Evolutionary conservation across 1,140 invertebrate genomes (phyloP).

Genomic region (Hypothenemus hampei): DNA sequence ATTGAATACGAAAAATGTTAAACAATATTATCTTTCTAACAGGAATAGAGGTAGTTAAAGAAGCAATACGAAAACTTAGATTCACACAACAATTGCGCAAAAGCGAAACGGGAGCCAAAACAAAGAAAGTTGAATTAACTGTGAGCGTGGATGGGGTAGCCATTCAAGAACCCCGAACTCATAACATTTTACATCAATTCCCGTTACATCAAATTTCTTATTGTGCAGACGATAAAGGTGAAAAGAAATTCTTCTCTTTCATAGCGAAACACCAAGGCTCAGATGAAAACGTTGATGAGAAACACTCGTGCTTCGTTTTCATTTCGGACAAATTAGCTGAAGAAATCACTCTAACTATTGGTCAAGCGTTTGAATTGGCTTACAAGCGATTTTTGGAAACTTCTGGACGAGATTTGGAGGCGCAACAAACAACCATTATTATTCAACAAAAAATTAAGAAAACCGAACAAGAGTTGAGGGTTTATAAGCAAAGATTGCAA

Average conservation of each 20-base stretch:
- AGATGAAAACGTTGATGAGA: slow-evolving; percentile 53
- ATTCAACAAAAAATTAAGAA: slow-evolving; percentile 69
- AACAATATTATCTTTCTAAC: too few species aligned
- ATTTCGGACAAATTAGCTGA: slow-evolving; percentile 94
- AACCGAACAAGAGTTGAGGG: slow-evolving; percentile 66
- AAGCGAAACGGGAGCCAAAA: slow-evolving; percentile 84
- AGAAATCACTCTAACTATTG: slow-evolving; percentile 94
- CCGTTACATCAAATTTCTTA: slow-evolving; percentile 97
- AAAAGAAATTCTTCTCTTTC: slow-evolving; percentile 93
- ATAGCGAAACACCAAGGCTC: slow-evolving; percentile 75
- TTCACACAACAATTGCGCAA: slow-evolving; percentile 91
- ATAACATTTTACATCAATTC: slow-evolving; percentile 86
- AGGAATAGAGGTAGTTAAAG: slow-evolving; percentile 89
- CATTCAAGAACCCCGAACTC: slow-evolving; percentile 65
- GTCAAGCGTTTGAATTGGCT: slow-evolving; percentile 96
- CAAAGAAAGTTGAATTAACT: slow-evolving; percentile 88
- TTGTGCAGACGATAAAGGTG: slow-evolving; percentile 96
- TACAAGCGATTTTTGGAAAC: slow-evolving; percentile 82
- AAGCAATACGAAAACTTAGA: slow-evolving; percentile 90
- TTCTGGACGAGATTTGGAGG: slow-evolving; percentile 68
- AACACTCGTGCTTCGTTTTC: slow-evolving; percentile 94
- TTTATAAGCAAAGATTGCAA: slow-evolving; percentile 61
- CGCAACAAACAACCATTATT: slow-evolving; percentile 63
- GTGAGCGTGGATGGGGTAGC: slow-evolving; percentile 94
- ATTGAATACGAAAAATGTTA: slow-evolving; percentile 3